Evolutionary conservation across 2,797 vertebrate species (phyloP), one percentile per base, ranked within the genome.

Genomic region (Atherinosoma microstoma): DNA sequence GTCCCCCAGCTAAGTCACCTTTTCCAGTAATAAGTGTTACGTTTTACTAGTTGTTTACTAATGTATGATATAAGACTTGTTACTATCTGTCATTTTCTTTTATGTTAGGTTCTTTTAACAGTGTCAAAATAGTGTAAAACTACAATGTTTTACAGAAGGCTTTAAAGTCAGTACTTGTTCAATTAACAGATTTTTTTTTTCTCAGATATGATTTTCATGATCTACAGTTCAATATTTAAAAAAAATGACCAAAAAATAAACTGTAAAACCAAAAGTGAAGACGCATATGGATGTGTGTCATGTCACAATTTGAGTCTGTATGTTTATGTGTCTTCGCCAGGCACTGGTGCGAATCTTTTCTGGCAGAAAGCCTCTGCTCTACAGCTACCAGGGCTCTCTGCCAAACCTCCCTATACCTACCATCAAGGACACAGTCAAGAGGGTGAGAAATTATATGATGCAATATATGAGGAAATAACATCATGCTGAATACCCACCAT

Each of bases 291-390:
- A 9, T 32, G 40, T 42, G 3, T 56, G 10, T 67, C 34, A 22
- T n/a, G 58, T n/a, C 0, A 34, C 29, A 58, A 27, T 57, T 58
- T 12, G 13, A 64, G 45, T 62, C 27, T 40, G 16, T 79, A 36
- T 76, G 53, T 61, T 72, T 71, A 51, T 74, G 49, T 85, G 20
- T 89, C 34, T 71, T 0, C 72, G 65, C 53, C 84, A 98, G 97
- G 95, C 95, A 1, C 83, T 97, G 85, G 97, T 98, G 78, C 94
- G 96, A 71, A 97, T 98, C 78, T 98, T 98, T 79, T 97, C 96
- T 1, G 96, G 97, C 74, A 95, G 97, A 20, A 95, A 95, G 79
- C 96, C 96, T 12, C 91, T 95, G 80, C 93, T 98, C 58, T 97
- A 97, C 91, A 97, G 96, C 86, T 97, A 96, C 84, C 97, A 98